Evolutionary conservation across 2,888 invertebrate species (phyloP), one percentile per base, ranked within the genome.

Genomic region (Macaria notata): DNA sequence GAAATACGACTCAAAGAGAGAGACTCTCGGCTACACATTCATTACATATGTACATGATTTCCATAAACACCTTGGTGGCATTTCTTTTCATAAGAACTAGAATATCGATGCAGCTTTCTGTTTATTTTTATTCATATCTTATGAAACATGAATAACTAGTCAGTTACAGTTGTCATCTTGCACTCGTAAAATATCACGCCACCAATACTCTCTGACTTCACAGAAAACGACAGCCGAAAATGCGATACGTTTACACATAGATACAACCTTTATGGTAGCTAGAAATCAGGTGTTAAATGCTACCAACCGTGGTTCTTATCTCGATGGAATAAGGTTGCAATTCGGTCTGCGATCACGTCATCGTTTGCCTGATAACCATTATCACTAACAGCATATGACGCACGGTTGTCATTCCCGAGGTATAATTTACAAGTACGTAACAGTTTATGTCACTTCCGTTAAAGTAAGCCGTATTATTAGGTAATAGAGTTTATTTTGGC

Each of bases 351-450:
- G n/a, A 43, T 38, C 55, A 53, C 64, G 56, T 70, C 69, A 73
- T 69, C 68, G 69, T 64, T 31, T 47, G 53, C 43, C 50, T 60
- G 62, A 70, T 76, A 77, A 58, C 66, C 58, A 72, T 71, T 76
- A 78, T 78, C 76, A 69, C 74, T 78, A 78, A 76, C 79, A 68
- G 59, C 57, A 54, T 50, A 73, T 78, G 78, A 78, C 78, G 78
- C 77, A 78, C 73, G 73, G 45, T 52, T 72, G 75, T 72, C 76
- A 75, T 71, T 68, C 65, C 42, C 48, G 59, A 62, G 59, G 60
- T 62, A 65, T 72, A 70, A 78, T 76, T 76, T 71, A 71, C 68
- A 67, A 70, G 69, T 62, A 71, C 62, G 54, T 66, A 69, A 62
- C 58, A 49, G 49, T 4, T 36, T 36, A 6, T 4, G 33, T 36